Percentiles rank a stretch among this genome's conserved stretches.
These are phyloP conservation scores for Clupea harengus DNA, from an alignment of 2,113 vertebrate species.

Conservation along the genomic window DNA sequence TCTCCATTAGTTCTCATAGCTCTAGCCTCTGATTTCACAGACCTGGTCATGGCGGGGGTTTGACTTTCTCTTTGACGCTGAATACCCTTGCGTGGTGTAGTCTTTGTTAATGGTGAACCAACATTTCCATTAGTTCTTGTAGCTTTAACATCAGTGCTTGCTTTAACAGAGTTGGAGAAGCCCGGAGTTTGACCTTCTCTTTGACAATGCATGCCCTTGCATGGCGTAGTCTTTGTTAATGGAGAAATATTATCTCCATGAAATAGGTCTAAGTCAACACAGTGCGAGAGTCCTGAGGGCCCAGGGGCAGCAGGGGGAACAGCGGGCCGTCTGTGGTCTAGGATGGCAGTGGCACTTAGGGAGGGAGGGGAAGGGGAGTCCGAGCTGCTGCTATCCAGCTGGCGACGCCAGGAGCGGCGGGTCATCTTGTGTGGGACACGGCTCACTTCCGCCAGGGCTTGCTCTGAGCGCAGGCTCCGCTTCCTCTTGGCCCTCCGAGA, in stretches of 20 bases:
- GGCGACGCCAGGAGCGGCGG: slow-evolving; percentile 17
- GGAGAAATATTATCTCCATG: background rate
- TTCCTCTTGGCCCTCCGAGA: slow-evolving; percentile 21
- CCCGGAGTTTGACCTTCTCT: background rate
- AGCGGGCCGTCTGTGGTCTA: background rate
- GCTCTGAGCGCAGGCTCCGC: background rate
- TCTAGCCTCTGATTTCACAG: background rate
- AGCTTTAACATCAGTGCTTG: background rate
- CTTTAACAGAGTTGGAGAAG: background rate
- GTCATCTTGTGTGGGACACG: background rate
- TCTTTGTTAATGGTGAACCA: background rate
- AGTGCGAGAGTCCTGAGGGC: background rate
- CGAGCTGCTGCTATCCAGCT: slow-evolving; percentile 40
- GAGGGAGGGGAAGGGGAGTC: slow-evolving; percentile 4
- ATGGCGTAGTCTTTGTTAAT: background rate
- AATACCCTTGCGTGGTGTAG: background rate
- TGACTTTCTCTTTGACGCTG: background rate
- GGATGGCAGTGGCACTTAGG: background rate
- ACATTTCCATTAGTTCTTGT: background rate
- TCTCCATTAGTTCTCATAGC: background rate
- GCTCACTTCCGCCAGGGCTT: background rate
- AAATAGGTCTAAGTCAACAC: background rate
- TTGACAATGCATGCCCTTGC: background rate
- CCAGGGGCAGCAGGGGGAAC: background rate
- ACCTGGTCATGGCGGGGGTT: background rate